Base-by-base conservation (phyloP, 2,113 vertebrate genomes). In the Bagarius yarrelli region DNA sequence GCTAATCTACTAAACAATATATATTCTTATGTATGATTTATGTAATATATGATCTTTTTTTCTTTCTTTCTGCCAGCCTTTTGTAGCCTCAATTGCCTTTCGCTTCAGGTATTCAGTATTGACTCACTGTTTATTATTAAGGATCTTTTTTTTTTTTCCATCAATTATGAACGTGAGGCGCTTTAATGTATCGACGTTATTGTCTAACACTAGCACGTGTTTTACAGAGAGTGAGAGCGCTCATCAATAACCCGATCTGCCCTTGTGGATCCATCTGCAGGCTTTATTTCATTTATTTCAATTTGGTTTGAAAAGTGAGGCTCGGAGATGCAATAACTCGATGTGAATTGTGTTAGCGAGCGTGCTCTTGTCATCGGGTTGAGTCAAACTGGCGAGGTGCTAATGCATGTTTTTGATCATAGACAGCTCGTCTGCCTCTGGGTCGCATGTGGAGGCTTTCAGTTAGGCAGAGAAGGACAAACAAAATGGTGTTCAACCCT, bases 141-240 rank as follows among this genome's bases (percentile, higher is more conserved):
- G 83, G 60, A 78, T 78, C 16, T 27, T 9, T 72, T 71, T 71
- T n/a, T 70, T 83, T 59, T 23, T 8, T 44, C 57, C 77, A 81
- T 88, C 53, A 84, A 88, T 90, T 86, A 89, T 89, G 83, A 85
- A 89, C 55, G 64, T 85, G 59, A 59, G 11, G 4, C 15, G 52
- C 87, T 85, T 88, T 87, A 85, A 76, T 82, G 84, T 75, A 86
- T 87, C 23, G 75, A 86, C 23, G 11, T 32, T 72, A 69, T 80
- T 44, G 59, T 75, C 72, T 8, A 30, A 79, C 71, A 56, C 71
- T 56, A 71, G 14, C 0, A 3, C 25, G 16, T 47, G 27, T 56
- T 55, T n/a, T 75, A 36, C 14, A 13, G 40, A 47, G 78, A 14
- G 47, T 12, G n/a, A 27, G 69, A 21, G 69, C 56, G 23, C 63